These are phyloP conservation scores for Dissostichus mawsoni DNA, from an alignment of 2,113 vertebrate genomes.

Conservation along the genomic window DNA sequence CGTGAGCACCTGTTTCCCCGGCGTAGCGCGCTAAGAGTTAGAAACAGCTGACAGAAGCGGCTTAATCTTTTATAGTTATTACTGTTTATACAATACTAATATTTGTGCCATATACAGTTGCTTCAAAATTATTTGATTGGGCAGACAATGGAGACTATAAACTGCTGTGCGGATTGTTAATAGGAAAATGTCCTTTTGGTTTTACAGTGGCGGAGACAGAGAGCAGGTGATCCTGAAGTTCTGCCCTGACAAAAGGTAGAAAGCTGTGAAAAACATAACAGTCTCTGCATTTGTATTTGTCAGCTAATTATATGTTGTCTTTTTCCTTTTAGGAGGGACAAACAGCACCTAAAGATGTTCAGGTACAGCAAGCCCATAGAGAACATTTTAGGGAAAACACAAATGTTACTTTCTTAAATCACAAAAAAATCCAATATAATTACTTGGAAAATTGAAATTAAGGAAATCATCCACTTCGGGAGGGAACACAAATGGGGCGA, in stretches of 20 bases:
- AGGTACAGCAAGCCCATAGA: conserved; percentile 62
- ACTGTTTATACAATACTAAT: background rate
- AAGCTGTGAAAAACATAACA: background rate
- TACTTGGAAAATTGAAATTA: background rate
- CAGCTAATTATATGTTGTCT: background rate
- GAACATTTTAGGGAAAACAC: background rate
- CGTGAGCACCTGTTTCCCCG: background rate
- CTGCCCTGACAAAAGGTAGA: conserved; percentile 65
- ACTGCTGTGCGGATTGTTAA: background rate
- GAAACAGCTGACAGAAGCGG: background rate
- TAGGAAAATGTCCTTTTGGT: conserved; percentile 13
- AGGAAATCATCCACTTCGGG: background rate
- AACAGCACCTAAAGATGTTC: conserved; percentile 62
- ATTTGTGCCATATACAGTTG: background rate
- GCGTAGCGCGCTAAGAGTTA: background rate
- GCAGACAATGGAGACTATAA: background rate
- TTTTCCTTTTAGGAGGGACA: conserved; percentile 40
- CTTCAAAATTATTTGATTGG: background rate
- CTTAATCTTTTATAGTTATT: background rate
- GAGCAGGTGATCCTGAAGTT: conserved; percentile 71
- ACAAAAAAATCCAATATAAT: background rate
- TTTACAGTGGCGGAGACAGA: conserved; percentile 66
- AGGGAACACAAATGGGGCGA: too few relatives aligned
- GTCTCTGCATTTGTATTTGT: background rate
- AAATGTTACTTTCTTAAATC: background rate